Evolutionary conservation across 1,140 invertebrate species (phyloP).

Genomic region (Lithobius niger): DNA sequence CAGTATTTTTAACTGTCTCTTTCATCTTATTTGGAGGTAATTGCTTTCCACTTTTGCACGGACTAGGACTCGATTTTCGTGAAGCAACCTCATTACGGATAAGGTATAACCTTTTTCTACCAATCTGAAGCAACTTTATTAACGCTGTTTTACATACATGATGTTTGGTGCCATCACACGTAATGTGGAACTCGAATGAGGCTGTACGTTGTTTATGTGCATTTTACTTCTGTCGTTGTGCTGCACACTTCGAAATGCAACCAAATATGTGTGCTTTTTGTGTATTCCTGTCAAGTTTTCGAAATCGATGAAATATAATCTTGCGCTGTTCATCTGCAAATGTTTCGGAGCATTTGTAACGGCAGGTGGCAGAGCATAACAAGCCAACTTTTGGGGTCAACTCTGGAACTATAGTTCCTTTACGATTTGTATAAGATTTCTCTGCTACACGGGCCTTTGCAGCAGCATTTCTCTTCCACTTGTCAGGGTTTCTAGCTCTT

Average conservation of each 20-base stretch:
- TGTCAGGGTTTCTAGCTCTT: not conserved
- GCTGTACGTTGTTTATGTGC: not conserved
- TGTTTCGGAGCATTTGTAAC: not conserved
- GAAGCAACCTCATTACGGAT: not conserved
- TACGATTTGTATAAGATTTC: not conserved
- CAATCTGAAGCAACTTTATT: not conserved
- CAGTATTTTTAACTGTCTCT: not conserved
- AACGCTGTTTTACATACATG: not conserved
- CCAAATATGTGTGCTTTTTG: not conserved
- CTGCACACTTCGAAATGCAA: not conserved
- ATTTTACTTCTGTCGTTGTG: not conserved
- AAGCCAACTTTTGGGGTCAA: not conserved
- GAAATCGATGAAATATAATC: not conserved
- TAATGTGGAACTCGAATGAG: too few species aligned
- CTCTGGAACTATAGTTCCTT: not conserved
- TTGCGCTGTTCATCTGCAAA: not conserved
- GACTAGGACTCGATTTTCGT: not conserved
- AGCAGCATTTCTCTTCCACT: not conserved
- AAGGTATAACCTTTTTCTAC: not conserved
- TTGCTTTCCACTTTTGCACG: not conserved
- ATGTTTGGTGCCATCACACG: not conserved
- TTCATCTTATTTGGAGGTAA: slow-evolving; percentile 3
- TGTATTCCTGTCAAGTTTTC: not conserved
- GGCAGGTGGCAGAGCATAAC: not conserved
- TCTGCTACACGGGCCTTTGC: not conserved